Conservation (phyloP, 2,888 invertebrate species). For the Fissipunctia ypsillon region DNA sequence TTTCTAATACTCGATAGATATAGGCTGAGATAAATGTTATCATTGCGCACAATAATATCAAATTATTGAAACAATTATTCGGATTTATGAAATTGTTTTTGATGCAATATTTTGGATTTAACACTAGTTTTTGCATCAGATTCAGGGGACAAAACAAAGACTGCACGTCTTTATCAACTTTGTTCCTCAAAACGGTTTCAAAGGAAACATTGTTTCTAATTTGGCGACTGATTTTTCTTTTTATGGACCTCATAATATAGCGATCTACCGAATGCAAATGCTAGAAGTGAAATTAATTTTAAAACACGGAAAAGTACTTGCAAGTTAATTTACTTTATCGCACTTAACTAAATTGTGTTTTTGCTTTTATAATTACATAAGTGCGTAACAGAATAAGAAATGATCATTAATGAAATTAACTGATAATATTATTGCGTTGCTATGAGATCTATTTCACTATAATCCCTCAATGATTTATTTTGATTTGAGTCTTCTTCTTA, state of each 20-base stretch:
- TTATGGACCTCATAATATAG: constrained; percentile 5
- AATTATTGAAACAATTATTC: constrained; percentile 21
- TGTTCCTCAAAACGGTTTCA: not conserved
- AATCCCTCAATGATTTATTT: not conserved
- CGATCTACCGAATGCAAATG: not conserved
- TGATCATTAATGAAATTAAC: constrained; percentile 2
- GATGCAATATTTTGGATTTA: constrained; percentile 37
- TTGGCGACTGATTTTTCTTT: not conserved
- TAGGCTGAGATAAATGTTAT: not conserved
- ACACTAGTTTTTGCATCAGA: constrained; percentile 30
- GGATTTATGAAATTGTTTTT: constrained; percentile 37
- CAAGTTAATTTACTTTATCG: not conserved
- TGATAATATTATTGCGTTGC: not conserved
- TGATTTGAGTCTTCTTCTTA: too few relatives aligned
- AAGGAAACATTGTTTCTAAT: not conserved
- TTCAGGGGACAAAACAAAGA: constrained; percentile 33
- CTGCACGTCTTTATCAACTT: constrained; percentile 33
- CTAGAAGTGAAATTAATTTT: too few relatives aligned
- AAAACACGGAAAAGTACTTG: not conserved
- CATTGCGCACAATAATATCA: not conserved
- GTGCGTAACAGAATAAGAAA: not conserved
- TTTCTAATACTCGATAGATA: constrained; percentile 27
- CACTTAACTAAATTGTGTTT: not conserved
- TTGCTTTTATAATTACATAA: constrained; percentile 4
- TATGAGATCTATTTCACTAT: not conserved